Percentiles rank a stretch among this genome's conserved stretches.
These are phyloP conservation scores for Motacilla tschutschensis DNA, from an alignment of 2,113 vertebrate genomes.

Conservation along the genomic window DNA sequence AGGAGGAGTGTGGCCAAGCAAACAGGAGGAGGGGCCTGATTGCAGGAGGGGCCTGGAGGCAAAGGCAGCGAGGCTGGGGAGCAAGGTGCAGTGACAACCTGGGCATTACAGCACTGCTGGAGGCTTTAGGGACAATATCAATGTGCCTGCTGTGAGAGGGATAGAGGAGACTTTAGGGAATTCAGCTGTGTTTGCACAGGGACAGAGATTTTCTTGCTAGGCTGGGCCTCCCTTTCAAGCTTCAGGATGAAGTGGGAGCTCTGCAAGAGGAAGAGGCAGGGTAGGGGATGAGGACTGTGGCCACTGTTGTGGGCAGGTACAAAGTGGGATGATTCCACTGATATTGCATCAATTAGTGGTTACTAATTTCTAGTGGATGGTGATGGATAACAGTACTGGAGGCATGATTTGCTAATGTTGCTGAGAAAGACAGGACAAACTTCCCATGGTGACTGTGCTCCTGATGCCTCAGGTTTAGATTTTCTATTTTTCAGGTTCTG, in stretches of 20 bases:
- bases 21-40: rapidly evolving
- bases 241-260: not conserved
- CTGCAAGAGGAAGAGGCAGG: not conserved
- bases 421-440: not conserved
- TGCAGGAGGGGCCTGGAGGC: not conserved
- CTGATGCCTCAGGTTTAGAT: not conserved
- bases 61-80: not conserved
- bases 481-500: not conserved
- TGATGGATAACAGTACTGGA: not conserved
- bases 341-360: not conserved
- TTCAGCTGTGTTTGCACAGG: not conserved
- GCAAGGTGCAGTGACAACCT: not conserved
- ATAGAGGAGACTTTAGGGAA: not conserved
- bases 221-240: not conserved
- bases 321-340: not conserved
- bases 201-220: not conserved
- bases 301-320: rapidly evolving
- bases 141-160: not conserved
- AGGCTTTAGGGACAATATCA: not conserved
- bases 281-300: not conserved
- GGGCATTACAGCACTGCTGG: not conserved
- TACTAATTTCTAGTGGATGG: not conserved
- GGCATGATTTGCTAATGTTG: not conserved
- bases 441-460: not conserved
- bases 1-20: not conserved